These are phyloP conservation scores for Penaeus vannamei DNA, from an alignment of 1,140 invertebrate species.

Conservation along the genomic window DNA sequence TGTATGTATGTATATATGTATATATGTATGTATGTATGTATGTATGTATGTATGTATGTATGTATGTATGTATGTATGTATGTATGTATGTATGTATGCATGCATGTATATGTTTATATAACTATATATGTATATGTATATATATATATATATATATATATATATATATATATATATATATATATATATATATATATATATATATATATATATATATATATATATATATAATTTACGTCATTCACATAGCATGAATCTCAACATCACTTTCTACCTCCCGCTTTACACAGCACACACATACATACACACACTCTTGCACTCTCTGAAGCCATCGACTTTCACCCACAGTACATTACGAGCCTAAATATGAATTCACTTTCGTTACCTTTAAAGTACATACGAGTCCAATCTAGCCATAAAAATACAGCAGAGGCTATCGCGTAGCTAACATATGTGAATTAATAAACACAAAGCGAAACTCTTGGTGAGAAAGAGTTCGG, in stretches of 20 bases:
- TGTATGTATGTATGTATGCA: conserved; percentile 16
- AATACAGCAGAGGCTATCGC: too few species aligned
- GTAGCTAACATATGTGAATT: too few species aligned
- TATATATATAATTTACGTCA: too few species aligned
- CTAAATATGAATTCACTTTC: too few species aligned
- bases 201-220: conserved; percentile 28
- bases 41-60: background rate
- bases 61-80: conserved; percentile 20
- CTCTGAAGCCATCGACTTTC: too few species aligned
- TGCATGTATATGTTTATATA: conserved; percentile 1
- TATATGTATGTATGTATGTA: conserved; percentile 14
- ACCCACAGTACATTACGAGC: too few species aligned
- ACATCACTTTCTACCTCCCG: background rate
- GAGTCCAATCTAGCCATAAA: too few species aligned
- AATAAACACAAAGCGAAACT: too few species aligned
- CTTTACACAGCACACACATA: background rate
- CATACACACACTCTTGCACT: background rate
- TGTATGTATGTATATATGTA: conserved; percentile 18
- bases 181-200: conserved; percentile 28
- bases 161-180: conserved; percentile 28
- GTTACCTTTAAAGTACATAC: too few species aligned
- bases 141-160: conserved; percentile 28
- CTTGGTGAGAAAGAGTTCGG: too few species aligned
- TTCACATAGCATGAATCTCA: background rate
- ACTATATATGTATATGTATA: conserved; percentile 5